Evolutionary conservation across 2,113 vertebrate species (phyloP), one percentile per base, ranked within the genome.

Genomic region (Thamnophis sirtalis): DNA sequence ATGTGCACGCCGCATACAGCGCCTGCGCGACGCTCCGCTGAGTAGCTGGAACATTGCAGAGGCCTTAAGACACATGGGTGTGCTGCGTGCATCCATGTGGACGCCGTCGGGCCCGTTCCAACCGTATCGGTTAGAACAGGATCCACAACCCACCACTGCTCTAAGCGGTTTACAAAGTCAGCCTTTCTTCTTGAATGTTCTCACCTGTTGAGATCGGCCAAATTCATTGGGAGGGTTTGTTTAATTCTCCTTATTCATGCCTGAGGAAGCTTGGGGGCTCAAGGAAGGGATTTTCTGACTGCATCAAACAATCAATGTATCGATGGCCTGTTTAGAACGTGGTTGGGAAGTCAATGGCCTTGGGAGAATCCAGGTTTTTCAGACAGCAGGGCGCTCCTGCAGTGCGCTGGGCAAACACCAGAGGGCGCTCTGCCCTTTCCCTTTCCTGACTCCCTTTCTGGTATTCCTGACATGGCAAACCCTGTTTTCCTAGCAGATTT

Each of bases 371-470:
- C 68, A 19, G 48, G 38, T 22, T 38, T 38, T 11, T 50, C 26
- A 5, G 24, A 28, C 17, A 1, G 3, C 24, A 9, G 17, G 8
- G 1, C 0, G 1, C 15, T 50, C 51, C 26, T 38, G 84, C 56
- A 38, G 24, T 0, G 3, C 3, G 50, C 13, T 4, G 0, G 73
- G 87, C n/a, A 88, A 0, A 11, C 95, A 24, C 94, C 86, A 95
- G 96, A 88, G 94, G 95, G 95, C 92, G 91, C 95, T 95, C 91
- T 91, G 89, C 21, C 88, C 48, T 93, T 0, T 2, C 28, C 28
- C 13, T 68, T 91, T 80, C 19, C n/a, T 13, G 84, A 15, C 26
- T 53, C 13, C 48, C 15, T 53, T 8, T 53, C 28, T 49, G 13
- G 3, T 58, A 49, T 55, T 51, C 53, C 38, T 19, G n/a, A 22